phyloP scores from a whole-genome alignment of 2,797 vertebrate genomes.

The Silurus aristotelis region DNA sequence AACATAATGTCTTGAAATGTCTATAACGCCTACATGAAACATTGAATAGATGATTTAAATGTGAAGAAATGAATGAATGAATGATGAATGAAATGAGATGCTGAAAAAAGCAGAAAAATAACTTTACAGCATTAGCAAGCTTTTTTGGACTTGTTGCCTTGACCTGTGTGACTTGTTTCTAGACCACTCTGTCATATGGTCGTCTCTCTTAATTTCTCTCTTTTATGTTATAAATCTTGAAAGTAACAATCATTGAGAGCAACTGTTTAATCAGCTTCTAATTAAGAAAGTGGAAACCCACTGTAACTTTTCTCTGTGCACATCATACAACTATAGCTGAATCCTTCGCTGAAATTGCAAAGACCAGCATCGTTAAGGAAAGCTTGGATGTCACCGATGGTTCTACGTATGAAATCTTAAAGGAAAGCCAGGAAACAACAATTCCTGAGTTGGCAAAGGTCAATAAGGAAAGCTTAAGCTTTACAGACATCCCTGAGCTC shows the following conservation, averaged over 20 bases:
- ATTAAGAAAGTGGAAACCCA: conserved; percentile 67
- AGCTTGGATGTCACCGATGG: conserved; percentile 49
- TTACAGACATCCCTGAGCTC: not conserved
- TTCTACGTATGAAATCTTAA: conserved; percentile 21
- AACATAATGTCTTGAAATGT: conserved; percentile 62
- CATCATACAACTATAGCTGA: conserved; percentile 78
- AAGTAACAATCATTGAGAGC: conserved; percentile 74
- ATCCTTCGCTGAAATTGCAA: conserved; percentile 59
- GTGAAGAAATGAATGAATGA: conserved; percentile 56
- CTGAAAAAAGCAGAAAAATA: conserved; percentile 22
- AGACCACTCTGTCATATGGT: conserved; percentile 75
- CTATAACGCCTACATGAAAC: conserved; percentile 5
- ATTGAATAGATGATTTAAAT: not conserved
- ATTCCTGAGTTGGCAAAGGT: conserved; percentile 7
- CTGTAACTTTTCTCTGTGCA: conserved; percentile 82
- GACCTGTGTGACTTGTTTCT: conserved; percentile 58
- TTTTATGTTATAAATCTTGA: conserved; percentile 76
- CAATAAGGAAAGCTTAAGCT: conserved; percentile 8
- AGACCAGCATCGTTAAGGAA: conserved; percentile 64
- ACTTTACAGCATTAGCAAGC: conserved; percentile 27
- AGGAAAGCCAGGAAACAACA: conserved; percentile 6
- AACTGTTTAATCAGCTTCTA: conserved; percentile 70
- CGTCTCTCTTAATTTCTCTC: conserved; percentile 75
- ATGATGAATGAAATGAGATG: conserved; percentile 55
- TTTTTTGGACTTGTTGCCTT: conserved; percentile 47